These are phyloP conservation scores for Spisula subtruncata DNA, from an alignment of 2,888 invertebrate species.

Conservation along the genomic window DNA sequence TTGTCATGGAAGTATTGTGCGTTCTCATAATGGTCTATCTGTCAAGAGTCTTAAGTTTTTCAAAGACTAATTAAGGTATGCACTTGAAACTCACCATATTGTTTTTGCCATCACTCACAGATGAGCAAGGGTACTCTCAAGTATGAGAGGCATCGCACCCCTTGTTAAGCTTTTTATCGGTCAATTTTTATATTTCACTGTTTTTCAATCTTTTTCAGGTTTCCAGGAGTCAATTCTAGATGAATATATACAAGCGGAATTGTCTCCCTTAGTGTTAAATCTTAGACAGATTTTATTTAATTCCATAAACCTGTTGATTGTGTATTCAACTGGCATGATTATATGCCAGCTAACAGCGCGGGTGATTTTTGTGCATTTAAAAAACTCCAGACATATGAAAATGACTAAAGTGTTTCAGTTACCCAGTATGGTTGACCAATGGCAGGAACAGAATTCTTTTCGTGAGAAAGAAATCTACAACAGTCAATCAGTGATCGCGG, in stretches of 20 bases:
- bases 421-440: conserved; percentile 56
- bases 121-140: too few relatives aligned
- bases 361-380: conserved; percentile 78
- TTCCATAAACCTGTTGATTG: conserved; percentile 75
- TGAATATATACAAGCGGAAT: conserved; percentile 74
- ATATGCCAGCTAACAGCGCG: conserved; percentile 80
- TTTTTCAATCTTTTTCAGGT: conserved; percentile 64
- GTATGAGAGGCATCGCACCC: too few relatives aligned
- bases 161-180: too few relatives aligned
- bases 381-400: conserved; percentile 75
- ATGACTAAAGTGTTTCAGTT: conserved; percentile 69
- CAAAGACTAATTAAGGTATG: too few relatives aligned
- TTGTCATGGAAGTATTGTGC: too few relatives aligned
- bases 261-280: conserved; percentile 78
- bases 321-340: conserved; percentile 75
- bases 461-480: conserved; percentile 77
- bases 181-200: too few relatives aligned
- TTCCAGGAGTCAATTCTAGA: conserved; percentile 67
- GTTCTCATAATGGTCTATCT: too few relatives aligned
- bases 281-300: conserved; percentile 76
- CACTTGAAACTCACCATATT: too few relatives aligned
- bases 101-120: too few relatives aligned
- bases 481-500: conserved; percentile 81
- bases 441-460: conserved; percentile 58
- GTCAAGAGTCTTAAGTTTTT: too few relatives aligned